Evolutionary conservation across 2,113 vertebrate genomes (phyloP), one percentile per base, ranked within the genome.

Genomic region (Corythoichthys haematopterus): DNA sequence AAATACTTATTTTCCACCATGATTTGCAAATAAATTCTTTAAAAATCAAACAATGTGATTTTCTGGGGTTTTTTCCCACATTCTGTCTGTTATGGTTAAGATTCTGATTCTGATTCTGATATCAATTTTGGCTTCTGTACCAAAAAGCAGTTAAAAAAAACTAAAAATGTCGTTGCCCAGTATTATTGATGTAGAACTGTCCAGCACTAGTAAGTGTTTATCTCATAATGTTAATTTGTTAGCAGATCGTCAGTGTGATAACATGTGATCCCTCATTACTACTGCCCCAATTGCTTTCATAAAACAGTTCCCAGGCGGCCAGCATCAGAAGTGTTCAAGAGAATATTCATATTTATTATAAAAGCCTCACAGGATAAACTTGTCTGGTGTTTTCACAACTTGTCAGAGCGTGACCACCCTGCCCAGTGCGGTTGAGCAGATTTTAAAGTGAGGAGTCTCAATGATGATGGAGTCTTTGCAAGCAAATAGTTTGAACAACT

Each of bases 401-500:
- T 7, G 15, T 35, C 11, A 11, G 20, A 79, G 53, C 10, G 10
- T 61, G 58, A 16, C 40, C 58, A 56, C 33, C 7, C 36, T 38
- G 3, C 53, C 55, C 4, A 8, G 56, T 43, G 68, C 67, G 48
- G 46, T n/a, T 38, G 12, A n/a, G 33, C 2, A 1, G 33, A 11
- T 61, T 37, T 57, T 61, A 38, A 46, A 62, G 35, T 66, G 60
- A 46, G 46, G 7, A 45, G 2, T 28, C 59, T 3, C 12, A 4
- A 45, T 43, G 4, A 12, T 20, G 38, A 61, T 46, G 12, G 12
- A 66, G 68, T 61, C 48, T 53, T n/a, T 5, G 62, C 12, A 51
- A 36, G 20, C 80, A 73, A 53, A 64, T 33, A 70, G 65, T 70
- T 68, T 65, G 66, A 75, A 75, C 58, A 73, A 78, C 56, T 75